phyloP scores from a whole-genome alignment of 2,113 vertebrate species.

The Paramormyrops kingsleyae region DNA sequence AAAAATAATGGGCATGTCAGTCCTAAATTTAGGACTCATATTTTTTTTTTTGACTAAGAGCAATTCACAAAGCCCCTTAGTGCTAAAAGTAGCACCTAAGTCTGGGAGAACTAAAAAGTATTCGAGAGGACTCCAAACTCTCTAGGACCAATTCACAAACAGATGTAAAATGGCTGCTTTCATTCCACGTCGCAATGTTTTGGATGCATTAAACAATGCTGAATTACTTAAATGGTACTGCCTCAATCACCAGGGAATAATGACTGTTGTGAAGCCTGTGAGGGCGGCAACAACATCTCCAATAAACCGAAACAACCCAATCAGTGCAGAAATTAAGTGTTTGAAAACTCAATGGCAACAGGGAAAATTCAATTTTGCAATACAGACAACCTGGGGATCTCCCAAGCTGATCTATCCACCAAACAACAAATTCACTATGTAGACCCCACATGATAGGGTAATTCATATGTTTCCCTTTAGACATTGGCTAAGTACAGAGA shows the following conservation, averaged over 20 bases:
- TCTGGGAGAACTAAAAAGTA: conserved; percentile 5
- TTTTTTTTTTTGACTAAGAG: background rate
- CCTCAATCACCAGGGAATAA: background rate
- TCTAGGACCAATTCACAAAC: background rate
- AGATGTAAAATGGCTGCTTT: background rate
- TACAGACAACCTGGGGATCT: background rate
- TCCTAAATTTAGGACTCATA: background rate
- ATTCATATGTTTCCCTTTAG: background rate
- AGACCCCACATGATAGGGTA: background rate
- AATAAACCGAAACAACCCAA: background rate
- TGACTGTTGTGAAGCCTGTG: background rate
- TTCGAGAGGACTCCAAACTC: background rate
- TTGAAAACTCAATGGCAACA: background rate
- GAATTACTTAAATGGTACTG: background rate
- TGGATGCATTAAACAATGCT: background rate
- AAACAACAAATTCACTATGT: background rate
- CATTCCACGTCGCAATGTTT: background rate
- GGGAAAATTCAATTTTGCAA: background rate
- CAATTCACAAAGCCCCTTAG: conserved; percentile 2
- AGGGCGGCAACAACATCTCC: background rate
- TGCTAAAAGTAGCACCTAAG: conserved; percentile 3
- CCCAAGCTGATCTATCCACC: background rate
- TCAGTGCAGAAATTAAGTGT: background rate
- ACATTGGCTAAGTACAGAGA: background rate
- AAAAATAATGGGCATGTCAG: background rate